Base-by-base conservation (phyloP, 2,797 vertebrate species). In the Sandelia bainsii region DNA sequence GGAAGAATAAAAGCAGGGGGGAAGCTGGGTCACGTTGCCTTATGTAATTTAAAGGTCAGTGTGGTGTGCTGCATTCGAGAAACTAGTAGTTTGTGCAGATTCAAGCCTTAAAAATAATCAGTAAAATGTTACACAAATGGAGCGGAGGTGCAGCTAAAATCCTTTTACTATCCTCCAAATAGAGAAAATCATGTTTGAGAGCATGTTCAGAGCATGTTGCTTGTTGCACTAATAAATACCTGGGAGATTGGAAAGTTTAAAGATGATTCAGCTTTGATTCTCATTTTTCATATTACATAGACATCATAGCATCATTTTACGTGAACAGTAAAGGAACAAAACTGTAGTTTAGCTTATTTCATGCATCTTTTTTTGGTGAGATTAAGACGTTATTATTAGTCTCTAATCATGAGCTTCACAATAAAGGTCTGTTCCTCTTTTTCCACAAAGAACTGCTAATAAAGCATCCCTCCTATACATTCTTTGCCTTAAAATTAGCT, bases 11-110 rank as follows among this genome's bases (percentile, higher is more conserved):
- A 75, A 66, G 72, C 62, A 25, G 71, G 29, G 48, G 63, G 46
- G 34, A 62, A 71, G 84, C 83, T 83, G 79, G 79, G 83, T 85
- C 83, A 84, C 80, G 61, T 20, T 20, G 44, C 40, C 64, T 89
- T 81, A 87, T 79, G 77, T 89, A 83, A 89, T 80, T 73, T 86
- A 73, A 80, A 89, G 87, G 81, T 81, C 87, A 84, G 51, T 2
- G 42, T 68, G 62, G 49, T 59, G 80, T 67, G 75, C 70, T 57
- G 37, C 42, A 27, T 75, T 67, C 37, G 45, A 64, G 69, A 62
- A 76, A 57, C 73, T 58, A 6, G 67, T 49, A 32, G 29, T 32
- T 32, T 32, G 29, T 42, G 40, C 40, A 42, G 40, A 42, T 17
- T 17, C 16, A 13, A 13, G 37, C 37, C 12, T 39, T 39, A 32